phyloP scores from a whole-genome alignment of 2,888 invertebrate species.

The Melieria crassipennis region DNA sequence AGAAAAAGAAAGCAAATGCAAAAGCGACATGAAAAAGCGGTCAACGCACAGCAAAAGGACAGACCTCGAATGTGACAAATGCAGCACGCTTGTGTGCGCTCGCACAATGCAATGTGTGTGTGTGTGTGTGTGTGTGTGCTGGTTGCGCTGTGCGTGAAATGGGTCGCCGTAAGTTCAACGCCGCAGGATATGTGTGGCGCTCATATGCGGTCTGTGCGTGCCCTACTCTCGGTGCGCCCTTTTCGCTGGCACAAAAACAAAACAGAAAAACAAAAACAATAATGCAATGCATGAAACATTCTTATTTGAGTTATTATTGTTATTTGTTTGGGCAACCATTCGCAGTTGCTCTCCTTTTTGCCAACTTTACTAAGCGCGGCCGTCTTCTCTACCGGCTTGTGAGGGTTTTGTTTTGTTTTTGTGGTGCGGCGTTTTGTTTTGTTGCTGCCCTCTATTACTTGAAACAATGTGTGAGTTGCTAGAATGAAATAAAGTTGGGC shows the following conservation, averaged over 20 bases:
- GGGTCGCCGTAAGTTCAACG: constrained; percentile 32
- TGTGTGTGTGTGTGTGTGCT: constrained; percentile 6
- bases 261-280: constrained; percentile 16
- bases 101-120: background rate
- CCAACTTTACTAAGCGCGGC: no score
- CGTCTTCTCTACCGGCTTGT: no score
- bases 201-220: no score
- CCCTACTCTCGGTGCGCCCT: no score
- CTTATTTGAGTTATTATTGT: constrained; percentile 38
- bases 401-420: no score
- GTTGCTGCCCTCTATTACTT: no score
- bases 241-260: background rate
- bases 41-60: background rate
- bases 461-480: no score
- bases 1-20: no score
- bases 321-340: constrained; percentile 34
- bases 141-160: constrained; percentile 12
- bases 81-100: background rate
- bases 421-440: no score
- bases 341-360: no score
- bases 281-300: constrained; percentile 24
- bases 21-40: no score
- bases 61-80: background rate
- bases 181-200: constrained; percentile 21
- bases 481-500: no score